Conservation (phyloP, 2,113 vertebrate species). For the Calyptomena viridis region DNA sequence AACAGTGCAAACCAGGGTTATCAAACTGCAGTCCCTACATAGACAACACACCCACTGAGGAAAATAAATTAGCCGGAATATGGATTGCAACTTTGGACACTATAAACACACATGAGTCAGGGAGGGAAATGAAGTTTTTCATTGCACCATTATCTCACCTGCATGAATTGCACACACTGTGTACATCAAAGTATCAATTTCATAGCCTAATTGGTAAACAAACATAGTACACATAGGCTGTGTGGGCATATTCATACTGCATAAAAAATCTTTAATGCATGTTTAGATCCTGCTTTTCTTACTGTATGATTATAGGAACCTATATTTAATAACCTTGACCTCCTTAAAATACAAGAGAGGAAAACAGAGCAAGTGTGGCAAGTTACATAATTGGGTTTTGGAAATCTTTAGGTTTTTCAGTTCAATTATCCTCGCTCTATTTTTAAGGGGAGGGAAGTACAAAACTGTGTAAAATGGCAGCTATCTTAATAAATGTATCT, state of each 20-base stretch:
- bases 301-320: neutral
- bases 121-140: neutral
- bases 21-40: neutral
- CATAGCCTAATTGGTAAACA: neutral
- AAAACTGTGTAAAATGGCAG: neutral
- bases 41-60: neutral
- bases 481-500: neutral
- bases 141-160: neutral
- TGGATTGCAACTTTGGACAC: neutral
- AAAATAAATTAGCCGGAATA: neutral
- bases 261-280: neutral
- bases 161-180: neutral
- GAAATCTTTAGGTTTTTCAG: conserved; percentile 8
- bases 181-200: neutral
- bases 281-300: neutral
- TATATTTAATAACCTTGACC: conserved; percentile 41
- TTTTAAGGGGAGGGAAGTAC: neutral
- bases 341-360: neutral
- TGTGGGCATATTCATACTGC: neutral
- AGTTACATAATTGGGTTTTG: conserved; percentile 19
- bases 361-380: neutral
- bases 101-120: neutral
- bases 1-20: neutral
- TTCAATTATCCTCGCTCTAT: neutral
- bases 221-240: neutral